phyloP scores from a whole-genome alignment of 2,888 invertebrate species.

The Zhuqinia jingwanae region DNA sequence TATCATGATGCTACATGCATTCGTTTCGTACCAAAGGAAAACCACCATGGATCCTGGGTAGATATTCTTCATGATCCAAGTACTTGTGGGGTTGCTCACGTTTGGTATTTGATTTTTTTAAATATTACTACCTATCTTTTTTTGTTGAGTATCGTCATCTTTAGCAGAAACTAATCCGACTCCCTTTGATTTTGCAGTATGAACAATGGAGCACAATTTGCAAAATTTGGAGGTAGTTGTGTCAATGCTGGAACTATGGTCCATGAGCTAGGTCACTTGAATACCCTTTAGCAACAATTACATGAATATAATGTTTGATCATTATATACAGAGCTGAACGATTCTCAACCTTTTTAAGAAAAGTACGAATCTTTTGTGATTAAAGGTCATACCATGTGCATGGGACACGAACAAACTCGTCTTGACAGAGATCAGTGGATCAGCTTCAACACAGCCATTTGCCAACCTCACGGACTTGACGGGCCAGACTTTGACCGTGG shows the following conservation, averaged over 20 bases:
- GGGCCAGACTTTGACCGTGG: constrained; percentile 67
- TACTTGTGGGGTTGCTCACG: constrained; percentile 76
- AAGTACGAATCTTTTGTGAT: background rate
- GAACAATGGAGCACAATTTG: constrained; percentile 76
- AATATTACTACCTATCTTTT: too few relatives aligned
- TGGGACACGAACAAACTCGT: constrained; percentile 77
- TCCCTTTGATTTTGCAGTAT: too few relatives aligned
- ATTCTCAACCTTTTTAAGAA: background rate
- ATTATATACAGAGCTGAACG: too few relatives aligned
- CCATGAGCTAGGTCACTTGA: constrained; percentile 67
- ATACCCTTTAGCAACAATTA: too few relatives aligned
- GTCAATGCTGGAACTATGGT: constrained; percentile 77
- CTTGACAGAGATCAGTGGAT: constrained; percentile 77
- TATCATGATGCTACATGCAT: constrained; percentile 77
- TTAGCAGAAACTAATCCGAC: too few relatives aligned
- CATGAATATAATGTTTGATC: too few relatives aligned
- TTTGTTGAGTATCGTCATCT: too few relatives aligned
- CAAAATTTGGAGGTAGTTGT: constrained; percentile 78
- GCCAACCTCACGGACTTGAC: constrained; percentile 75
- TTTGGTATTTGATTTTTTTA: too few relatives aligned
- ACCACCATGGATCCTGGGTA: constrained; percentile 74
- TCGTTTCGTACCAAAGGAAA: constrained; percentile 75
- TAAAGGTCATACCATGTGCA: constrained; percentile 61
- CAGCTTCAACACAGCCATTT: constrained; percentile 73
- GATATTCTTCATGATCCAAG: constrained; percentile 75